Conservation (phyloP, 1,140 invertebrate genomes). For the Hycleus cichorii region DNA sequence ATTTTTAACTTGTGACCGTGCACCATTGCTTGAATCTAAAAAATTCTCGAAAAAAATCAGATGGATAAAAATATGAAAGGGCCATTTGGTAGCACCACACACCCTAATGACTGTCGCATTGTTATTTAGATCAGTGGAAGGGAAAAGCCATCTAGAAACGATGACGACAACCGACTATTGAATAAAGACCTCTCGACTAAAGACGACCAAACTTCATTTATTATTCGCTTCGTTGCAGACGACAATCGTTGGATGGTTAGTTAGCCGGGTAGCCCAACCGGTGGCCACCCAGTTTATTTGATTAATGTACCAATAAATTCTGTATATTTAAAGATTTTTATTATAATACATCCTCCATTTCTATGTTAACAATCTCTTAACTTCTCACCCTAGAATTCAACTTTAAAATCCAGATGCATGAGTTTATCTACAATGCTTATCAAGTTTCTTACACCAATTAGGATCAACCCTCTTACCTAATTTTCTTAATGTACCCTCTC, state of each 20-base stretch:
- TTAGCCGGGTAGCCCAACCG: not conserved
- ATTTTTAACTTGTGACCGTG: no score
- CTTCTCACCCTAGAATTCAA: no score
- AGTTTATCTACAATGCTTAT: no score
- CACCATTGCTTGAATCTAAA: no score
- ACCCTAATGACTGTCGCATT: conserved; percentile 1
- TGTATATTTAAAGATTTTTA: conserved; percentile 8
- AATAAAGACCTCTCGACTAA: conserved; percentile 6
- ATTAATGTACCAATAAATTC: conserved; percentile 11
- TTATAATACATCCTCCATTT: conserved; percentile 1
- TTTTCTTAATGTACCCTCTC: no score
- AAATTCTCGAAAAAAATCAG: no score
- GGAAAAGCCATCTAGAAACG: no score
- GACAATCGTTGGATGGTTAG: conserved; percentile 1
- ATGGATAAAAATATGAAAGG: not conserved
- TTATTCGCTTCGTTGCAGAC: conserved; percentile 8
- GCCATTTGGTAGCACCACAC: not conserved
- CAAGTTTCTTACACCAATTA: no score
- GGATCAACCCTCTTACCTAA: no score
- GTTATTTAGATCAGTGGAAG: conserved; percentile 4
- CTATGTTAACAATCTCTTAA: no score
- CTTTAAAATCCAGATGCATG: no score
- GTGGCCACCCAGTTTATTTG: conserved; percentile 9
- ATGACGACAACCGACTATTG: not conserved
- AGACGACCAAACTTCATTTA: conserved; percentile 2